phyloP scores from a whole-genome alignment of 2,888 invertebrate genomes.

The Hypomecis atomaria region DNA sequence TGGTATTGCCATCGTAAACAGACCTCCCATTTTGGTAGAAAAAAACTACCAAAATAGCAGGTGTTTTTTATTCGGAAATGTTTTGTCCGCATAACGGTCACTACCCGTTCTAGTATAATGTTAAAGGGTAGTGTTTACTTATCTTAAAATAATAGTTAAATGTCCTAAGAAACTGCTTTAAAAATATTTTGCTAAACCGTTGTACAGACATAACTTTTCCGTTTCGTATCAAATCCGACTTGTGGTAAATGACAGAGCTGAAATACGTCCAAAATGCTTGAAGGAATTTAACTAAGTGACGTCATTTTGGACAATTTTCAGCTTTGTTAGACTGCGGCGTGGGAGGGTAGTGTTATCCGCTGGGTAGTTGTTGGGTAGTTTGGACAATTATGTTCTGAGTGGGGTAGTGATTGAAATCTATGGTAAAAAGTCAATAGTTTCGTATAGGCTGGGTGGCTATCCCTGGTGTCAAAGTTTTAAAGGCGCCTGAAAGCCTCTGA shows the following conservation, averaged over 20 bases:
- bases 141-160: conserved; percentile 42
- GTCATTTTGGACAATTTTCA: conserved; percentile 42
- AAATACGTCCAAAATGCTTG: conserved; percentile 37
- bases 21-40: conserved; percentile 35
- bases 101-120: conserved; percentile 39
- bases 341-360: conserved; percentile 35
- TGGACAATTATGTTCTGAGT: conserved; percentile 10
- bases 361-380: conserved; percentile 19
- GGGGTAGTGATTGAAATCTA: conserved; percentile 15
- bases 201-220: conserved; percentile 25
- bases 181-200: conserved; percentile 34
- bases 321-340: conserved; percentile 44
- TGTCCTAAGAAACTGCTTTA: conserved; percentile 38
- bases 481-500: background rate
- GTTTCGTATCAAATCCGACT: conserved; percentile 44
- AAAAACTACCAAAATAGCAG: conserved; percentile 18
- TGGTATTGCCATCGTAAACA: conserved; percentile 41
- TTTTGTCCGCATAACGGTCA: conserved; percentile 32
- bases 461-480: background rate
- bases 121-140: conserved; percentile 38
- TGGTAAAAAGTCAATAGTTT: no score
- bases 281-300: conserved; percentile 44
- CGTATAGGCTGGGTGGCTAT: no score
- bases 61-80: conserved; percentile 25
- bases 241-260: conserved; percentile 49